These are phyloP conservation scores for Pogonocichla stellata DNA, from an alignment of 2,113 vertebrate species.

Conservation along the genomic window DNA sequence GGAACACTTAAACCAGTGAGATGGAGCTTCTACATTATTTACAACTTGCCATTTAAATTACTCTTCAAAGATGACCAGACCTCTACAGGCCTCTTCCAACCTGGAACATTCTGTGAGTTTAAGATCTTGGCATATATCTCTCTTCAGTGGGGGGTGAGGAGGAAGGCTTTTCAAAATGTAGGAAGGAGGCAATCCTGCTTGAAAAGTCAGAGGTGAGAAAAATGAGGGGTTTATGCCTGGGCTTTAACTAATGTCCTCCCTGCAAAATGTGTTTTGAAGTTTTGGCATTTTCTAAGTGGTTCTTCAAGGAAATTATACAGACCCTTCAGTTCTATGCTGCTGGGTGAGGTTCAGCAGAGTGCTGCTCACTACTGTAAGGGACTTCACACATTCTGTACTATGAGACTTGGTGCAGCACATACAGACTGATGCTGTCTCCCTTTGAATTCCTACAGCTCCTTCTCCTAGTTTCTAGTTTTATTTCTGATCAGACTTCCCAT, in stretches of 20 bases:
- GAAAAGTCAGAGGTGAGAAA: neutral
- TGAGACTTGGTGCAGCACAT: neutral
- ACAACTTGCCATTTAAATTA: neutral
- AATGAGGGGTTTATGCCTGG: neutral
- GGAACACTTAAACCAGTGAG: neutral
- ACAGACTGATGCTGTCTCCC: neutral
- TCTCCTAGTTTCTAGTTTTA: neutral
- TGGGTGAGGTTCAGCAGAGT: neutral
- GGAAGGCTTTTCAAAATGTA: neutral
- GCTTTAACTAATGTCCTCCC: neutral
- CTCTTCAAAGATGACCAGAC: neutral
- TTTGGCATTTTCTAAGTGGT: neutral
- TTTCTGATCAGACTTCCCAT: neutral
- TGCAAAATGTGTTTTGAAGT: neutral
- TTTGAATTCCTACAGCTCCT: neutral
- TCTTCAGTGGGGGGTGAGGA: neutral
- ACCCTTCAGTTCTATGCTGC: neutral
- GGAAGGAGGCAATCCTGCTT: neutral
- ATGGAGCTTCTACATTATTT: neutral
- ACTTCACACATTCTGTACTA: rapidly evolving
- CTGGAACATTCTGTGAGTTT: neutral
- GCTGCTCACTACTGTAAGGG: neutral
- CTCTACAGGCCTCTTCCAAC: neutral
- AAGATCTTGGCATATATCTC: neutral
- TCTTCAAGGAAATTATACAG: neutral